phyloP scores from a whole-genome alignment of 2,113 vertebrate species.

The Cacatua alba region DNA sequence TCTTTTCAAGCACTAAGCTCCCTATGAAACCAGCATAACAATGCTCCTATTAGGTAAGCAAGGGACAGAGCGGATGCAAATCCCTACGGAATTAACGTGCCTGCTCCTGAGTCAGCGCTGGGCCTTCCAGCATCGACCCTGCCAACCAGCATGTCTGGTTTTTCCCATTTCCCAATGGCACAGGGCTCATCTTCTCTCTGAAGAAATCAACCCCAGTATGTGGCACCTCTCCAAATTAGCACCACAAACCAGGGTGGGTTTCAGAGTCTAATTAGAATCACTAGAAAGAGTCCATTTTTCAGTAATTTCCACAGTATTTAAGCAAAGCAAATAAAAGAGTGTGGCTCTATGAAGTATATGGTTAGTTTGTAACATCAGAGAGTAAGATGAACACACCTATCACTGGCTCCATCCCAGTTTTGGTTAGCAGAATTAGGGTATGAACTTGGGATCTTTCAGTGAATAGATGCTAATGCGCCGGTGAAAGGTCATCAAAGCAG shows the following conservation, averaged over 20 bases:
- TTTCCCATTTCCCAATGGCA: constrained; percentile 42
- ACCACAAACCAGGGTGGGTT: not conserved
- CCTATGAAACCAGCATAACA: constrained; percentile 47
- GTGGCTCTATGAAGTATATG: not conserved
- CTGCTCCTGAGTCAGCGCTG: constrained; percentile 36
- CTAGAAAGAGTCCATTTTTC: not conserved
- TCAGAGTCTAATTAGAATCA: not conserved
- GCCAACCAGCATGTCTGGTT: constrained; percentile 53
- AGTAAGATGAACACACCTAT: not conserved
- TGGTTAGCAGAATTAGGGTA: not conserved
- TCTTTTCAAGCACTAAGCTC: constrained; percentile 61
- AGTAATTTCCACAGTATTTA: not conserved
- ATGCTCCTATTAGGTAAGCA: constrained; percentile 64
- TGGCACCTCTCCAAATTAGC: constrained; percentile 34
- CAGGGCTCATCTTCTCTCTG: not conserved
- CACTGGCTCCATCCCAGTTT: not conserved
- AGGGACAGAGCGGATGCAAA: constrained; percentile 58
- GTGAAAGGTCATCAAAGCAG: constrained; percentile 59
- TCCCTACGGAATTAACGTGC: constrained; percentile 27
- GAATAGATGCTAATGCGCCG: not conserved
- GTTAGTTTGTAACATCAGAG: not conserved
- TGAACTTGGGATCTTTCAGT: not conserved
- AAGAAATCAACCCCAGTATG: constrained; percentile 3
- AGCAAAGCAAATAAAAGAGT: not conserved
- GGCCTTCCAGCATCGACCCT: constrained; percentile 54